These are phyloP conservation scores for Brachyalestes nurse DNA, from an alignment of 2,797 vertebrate species.

Conservation along the genomic window DNA sequence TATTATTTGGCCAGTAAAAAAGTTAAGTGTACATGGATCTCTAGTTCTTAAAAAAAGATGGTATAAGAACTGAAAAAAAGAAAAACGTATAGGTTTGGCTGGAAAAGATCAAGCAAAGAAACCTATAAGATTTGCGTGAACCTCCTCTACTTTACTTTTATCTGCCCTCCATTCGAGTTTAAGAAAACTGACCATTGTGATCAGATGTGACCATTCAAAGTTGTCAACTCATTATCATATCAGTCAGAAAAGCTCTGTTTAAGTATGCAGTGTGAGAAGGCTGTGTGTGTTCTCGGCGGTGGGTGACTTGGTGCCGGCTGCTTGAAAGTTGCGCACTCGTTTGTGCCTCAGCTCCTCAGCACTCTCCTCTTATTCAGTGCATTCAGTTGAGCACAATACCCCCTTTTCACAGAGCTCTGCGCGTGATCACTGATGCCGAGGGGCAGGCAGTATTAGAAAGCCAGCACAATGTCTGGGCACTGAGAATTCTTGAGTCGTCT, in stretches of 20 bases:
- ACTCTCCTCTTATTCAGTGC: conserved; percentile 53
- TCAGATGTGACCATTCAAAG: too few species aligned
- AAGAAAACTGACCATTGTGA: too few species aligned
- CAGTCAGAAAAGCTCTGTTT: neutral
- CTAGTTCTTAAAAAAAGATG: too few species aligned
- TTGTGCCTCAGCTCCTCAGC: conserved; percentile 29
- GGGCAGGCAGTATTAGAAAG: conserved; percentile 43
- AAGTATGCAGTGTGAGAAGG: neutral
- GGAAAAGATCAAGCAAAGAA: too few species aligned
- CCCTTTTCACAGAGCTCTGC: conserved; percentile 73
- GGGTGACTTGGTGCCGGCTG: conserved; percentile 19
- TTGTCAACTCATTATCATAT: too few species aligned
- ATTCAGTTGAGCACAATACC: conserved; percentile 74
- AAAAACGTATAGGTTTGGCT: too few species aligned
- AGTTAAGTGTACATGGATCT: too few species aligned
- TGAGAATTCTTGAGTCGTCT: conserved; percentile 20
- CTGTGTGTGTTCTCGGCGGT: neutral
- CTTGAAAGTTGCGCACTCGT: conserved; percentile 43
- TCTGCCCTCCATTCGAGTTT: too few species aligned
- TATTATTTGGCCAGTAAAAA: too few species aligned
- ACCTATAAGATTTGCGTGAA: too few species aligned
- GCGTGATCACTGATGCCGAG: conserved; percentile 69
- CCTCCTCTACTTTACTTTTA: too few species aligned
- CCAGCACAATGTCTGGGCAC: conserved; percentile 31
- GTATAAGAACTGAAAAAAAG: too few species aligned